phyloP scores from a whole-genome alignment of 2,113 vertebrate genomes.

The Castor canadensis region DNA sequence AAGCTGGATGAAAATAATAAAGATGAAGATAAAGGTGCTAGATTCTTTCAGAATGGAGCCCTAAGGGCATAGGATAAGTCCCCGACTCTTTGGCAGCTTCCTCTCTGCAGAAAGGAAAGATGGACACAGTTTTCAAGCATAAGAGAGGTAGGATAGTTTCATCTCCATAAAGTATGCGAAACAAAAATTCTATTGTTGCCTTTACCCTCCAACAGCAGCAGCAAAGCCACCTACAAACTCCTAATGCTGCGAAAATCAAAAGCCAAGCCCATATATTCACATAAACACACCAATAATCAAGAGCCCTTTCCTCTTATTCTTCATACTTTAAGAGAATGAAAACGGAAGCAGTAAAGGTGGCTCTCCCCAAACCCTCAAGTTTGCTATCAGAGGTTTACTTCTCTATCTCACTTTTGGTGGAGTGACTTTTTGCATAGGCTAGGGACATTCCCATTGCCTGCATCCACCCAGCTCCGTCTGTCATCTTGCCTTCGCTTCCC shows the following conservation, averaged over 20 bases:
- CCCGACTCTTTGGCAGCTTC: not conserved
- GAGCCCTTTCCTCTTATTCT: not conserved
- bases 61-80: fast-evolving
- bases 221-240: too few species aligned
- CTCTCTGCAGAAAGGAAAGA: not conserved
- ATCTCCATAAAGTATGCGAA: not conserved
- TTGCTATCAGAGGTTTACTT: not conserved
- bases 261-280: not conserved
- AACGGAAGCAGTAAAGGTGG: not conserved
- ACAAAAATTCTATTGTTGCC: not conserved
- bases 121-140: fast-evolving
- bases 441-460: not conserved
- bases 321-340: not conserved
- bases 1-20: not conserved
- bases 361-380: not conserved
- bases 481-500: not conserved
- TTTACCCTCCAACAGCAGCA: not conserved
- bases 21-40: not conserved
- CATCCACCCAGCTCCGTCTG: not conserved
- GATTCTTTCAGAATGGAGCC: not conserved
- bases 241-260: not conserved
- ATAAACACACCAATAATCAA: not conserved
- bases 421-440: not conserved
- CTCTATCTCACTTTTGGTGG: not conserved
- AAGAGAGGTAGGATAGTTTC: not conserved